Conservation (phyloP, 2,888 invertebrate species). For the Leptothorax acervorum region DNA sequence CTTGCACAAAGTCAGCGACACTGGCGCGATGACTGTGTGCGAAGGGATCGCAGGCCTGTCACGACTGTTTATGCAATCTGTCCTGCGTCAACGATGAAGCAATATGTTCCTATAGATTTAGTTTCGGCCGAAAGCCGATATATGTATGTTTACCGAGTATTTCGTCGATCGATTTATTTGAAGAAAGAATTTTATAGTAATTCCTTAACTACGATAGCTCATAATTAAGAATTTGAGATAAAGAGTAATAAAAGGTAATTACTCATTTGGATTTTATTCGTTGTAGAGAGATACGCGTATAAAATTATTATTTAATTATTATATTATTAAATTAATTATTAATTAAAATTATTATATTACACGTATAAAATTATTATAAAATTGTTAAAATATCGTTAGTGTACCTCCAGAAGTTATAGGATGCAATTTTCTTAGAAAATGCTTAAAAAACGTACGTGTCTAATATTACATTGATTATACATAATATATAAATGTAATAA, state of each 20-base stretch:
- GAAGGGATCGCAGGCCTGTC: constrained; percentile 35
- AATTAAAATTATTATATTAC: background rate
- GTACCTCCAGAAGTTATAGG: background rate
- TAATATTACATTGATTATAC: background rate
- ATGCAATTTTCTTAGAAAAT: background rate
- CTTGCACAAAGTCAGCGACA: constrained; percentile 30
- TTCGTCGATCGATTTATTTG: background rate
- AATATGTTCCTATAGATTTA: constrained; percentile 33
- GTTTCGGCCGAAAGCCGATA: constrained; percentile 8
- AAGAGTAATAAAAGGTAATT: background rate
- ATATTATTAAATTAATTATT: no score
- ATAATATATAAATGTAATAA: constrained; percentile 18
- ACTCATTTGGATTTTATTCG: background rate
- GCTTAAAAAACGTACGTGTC: no score
- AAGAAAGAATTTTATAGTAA: background rate
- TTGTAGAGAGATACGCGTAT: background rate
- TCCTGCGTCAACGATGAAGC: constrained; percentile 22
- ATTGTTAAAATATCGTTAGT: background rate
- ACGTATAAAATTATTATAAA: background rate
- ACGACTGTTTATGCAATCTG: constrained; percentile 43
- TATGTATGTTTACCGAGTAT: background rate
- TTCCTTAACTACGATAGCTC: background rate
- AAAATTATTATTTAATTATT: background rate
- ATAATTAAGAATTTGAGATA: background rate
- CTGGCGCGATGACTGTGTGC: constrained; percentile 14